Percentiles rank a stretch among this genome's conserved stretches.
Conservation (phyloP, 2,113 vertebrate genomes). For the Brachionichthys hirsutus region DNA sequence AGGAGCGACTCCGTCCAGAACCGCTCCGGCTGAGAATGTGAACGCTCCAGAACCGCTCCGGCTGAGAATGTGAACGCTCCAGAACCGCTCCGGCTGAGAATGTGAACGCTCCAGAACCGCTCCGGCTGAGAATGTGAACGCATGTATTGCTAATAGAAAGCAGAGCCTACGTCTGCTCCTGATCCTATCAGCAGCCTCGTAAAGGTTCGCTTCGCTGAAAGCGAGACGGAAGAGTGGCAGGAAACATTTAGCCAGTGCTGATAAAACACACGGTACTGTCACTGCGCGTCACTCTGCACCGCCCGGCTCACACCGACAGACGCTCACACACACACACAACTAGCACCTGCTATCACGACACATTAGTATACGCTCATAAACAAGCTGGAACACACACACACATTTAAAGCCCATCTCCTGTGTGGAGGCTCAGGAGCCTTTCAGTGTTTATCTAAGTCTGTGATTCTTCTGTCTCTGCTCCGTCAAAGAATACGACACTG, state of each 20-base stretch:
- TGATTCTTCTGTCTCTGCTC: constrained; percentile 40
- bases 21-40: too few relatives aligned
- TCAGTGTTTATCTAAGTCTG: constrained; percentile 44
- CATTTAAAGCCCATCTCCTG: constrained; percentile 40
- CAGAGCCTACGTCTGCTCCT: constrained; percentile 7
- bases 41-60: too few relatives aligned
- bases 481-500: constrained; percentile 38
- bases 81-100: too few relatives aligned
- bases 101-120: too few relatives aligned
- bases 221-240: constrained; percentile 60
- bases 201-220: constrained; percentile 55
- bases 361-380: not conserved
- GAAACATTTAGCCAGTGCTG: constrained; percentile 64
- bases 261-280: constrained; percentile 53
- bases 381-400: constrained; percentile 6
- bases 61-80: too few relatives aligned
- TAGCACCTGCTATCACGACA: not conserved
- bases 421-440: constrained; percentile 30
- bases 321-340: not conserved
- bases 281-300: constrained; percentile 16
- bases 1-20: too few relatives aligned
- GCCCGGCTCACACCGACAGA: not conserved
- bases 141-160: not conserved
- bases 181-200: constrained; percentile 42
- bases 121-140: too few relatives aligned